Base-by-base conservation (phyloP, 2,888 invertebrate genomes). In the Ennomos quercinarius region DNA sequence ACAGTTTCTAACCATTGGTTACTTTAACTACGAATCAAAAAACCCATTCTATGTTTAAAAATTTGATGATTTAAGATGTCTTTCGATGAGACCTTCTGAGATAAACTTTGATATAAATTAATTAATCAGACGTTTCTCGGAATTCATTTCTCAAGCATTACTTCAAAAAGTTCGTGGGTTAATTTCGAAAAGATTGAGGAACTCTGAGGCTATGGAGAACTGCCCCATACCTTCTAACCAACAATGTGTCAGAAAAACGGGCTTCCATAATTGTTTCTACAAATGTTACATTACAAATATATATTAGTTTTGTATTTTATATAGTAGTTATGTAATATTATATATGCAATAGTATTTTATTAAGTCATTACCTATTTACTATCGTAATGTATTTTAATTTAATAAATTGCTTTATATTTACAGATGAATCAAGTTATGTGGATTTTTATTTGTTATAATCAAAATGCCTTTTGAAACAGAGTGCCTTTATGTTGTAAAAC, bases 201-300 rank as follows among this genome's bases (percentile, higher is more conserved):
- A 36, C 13, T n/a, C 47, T 37, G 46, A 46, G 5, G 6, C 27
- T 37, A 43, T 9, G 1, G 2, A 37, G 13, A 10, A 44, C 9
- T 12, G 37, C 0, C 13, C 9, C 1, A 13, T 39, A 44, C n/a
- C 27, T 42, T n/a, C n/a, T n/a, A n/a, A n/a, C n/a, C n/a, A 36
- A 48, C 41, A 13, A 35, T 55, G 38, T 48, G 27, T 17, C 1
- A 27, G n/a, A 48, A 43, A 27, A 39, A 49, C 34, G 55, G 43
- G 55, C 55, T 49, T 56, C 55, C 48, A 56, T 42, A 27, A 27
- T 27, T 27, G 27, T 27, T 34, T 10, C 36, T 10, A 41, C n/a
- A 27, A 34, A 27, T 6, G 6, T 27, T 4, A 5, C 27, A 10
- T n/a, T 46, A 38, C 3, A 43, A 11, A 11, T 17, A n/a, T 34